These are phyloP conservation scores for Ginglymostoma cirratum DNA, from an alignment of 2,113 vertebrate genomes.

Conservation along the genomic window DNA sequence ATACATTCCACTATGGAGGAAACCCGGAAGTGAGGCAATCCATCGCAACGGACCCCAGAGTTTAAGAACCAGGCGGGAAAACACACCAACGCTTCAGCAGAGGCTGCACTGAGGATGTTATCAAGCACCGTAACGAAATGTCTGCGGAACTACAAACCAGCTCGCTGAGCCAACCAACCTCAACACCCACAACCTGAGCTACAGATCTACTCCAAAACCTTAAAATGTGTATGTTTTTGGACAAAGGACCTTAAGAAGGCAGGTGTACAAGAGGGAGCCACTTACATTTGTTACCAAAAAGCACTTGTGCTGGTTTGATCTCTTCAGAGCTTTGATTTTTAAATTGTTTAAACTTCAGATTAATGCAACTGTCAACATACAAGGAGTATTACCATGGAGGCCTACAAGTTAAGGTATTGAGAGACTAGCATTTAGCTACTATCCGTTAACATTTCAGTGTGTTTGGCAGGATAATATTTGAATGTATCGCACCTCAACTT, in stretches of 20 bases:
- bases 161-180: too few species aligned
- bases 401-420: not conserved
- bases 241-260: not conserved
- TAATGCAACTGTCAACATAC: not conserved
- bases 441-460: not conserved
- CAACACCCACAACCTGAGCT: too few species aligned
- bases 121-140: too few species aligned
- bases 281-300: not conserved
- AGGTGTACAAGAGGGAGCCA: not conserved
- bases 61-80: too few species aligned
- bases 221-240: not conserved
- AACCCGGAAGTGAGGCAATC: too few species aligned
- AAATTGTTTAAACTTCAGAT: not conserved
- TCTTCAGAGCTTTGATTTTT: not conserved
- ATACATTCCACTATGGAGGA: too few species aligned
- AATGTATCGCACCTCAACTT: not conserved
- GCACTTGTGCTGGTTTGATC: not conserved
- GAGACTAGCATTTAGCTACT: not conserved
- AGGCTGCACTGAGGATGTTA: too few species aligned
- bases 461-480: not conserved
- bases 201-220: too few species aligned
- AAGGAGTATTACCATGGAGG: not conserved
- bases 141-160: too few species aligned
- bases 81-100: too few species aligned
- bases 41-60: too few species aligned